Evolutionary conservation across 1,140 invertebrate genomes (phyloP), one percentile per base, ranked within the genome.

Genomic region (Neodiprion lecontei): DNA sequence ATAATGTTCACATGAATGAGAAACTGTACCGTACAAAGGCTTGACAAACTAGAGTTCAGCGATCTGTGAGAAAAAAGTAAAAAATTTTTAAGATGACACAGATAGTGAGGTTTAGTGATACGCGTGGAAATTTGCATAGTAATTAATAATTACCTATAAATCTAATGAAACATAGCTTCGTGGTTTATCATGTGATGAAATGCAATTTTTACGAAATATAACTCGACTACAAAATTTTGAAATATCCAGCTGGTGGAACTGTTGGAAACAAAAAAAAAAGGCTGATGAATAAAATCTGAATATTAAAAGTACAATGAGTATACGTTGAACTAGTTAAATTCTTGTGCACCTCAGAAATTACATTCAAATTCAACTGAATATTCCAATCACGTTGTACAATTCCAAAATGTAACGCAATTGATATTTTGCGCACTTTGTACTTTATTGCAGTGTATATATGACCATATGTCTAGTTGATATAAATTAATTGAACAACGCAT

Each of bases 191-290:
- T 28, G n/a, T 17, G 70, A 48, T 71, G 21, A 76, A 11, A 21
- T 69, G 70, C 12, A 17, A 71, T 71, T 71, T 71, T 28, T 50
- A 71, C 48, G 53, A 49, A 14, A 8, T 14, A 49, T 71, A 23
- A 71, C 7, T 12, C 70, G 17, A 53, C 74, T 74, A 40, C 10
- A 67, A 3, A 40, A 28, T 75, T 78, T 49, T 28, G 28, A 50
- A 75, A 49, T 77, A 69, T 79, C 66, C 67, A 77, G 77, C 79
- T 78, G 74, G 74, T 78, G 81, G 76, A 77, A 79, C 70, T 65
- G 67, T 70, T 61, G 53, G 53, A 17, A 17, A 12, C 11, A 9
- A 14, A 61, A 14, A 9, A 14, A 61, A 14, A 61, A 61, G 53
- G 53, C 53, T 17, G 53, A 17, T 14, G 9, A 61, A 14, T 12